phyloP scores from a whole-genome alignment of 2,888 invertebrate genomes.

The Alviniconcha strummeri region DNA sequence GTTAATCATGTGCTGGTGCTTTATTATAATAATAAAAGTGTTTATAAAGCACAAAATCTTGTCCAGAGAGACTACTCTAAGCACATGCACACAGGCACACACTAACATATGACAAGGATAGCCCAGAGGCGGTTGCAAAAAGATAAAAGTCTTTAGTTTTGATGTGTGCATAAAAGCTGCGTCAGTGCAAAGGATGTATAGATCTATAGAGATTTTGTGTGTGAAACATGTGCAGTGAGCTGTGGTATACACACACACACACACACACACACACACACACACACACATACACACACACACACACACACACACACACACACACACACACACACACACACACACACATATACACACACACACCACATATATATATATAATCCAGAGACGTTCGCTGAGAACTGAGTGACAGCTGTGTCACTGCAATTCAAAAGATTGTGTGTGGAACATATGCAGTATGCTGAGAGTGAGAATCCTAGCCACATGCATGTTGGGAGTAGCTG shows the following conservation, averaged over 20 bases:
- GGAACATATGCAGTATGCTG: neutral
- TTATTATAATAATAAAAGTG: no score
- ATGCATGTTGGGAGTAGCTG: no score
- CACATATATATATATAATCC: neutral
- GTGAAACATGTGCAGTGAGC: no score
- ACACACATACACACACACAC: neutral
- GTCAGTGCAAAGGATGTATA: neutral
- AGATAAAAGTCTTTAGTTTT: no score
- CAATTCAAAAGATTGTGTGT: neutral
- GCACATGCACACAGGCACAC: neutral
- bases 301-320: neutral
- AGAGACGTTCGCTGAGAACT: neutral
- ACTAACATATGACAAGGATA: neutral
- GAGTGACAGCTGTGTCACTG: no score
- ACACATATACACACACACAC: neutral
- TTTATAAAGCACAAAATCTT: no score
- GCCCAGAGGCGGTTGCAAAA: no score
- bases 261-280: neutral
- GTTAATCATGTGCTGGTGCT: no score
- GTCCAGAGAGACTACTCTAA: no score
- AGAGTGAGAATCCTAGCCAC: neutral
- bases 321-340: neutral
- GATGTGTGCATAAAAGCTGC: no score
- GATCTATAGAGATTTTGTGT: neutral
- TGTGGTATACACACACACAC: neutral